Base-by-base conservation (phyloP, 1,140 invertebrate species). In the Marisa cornuarietis region DNA sequence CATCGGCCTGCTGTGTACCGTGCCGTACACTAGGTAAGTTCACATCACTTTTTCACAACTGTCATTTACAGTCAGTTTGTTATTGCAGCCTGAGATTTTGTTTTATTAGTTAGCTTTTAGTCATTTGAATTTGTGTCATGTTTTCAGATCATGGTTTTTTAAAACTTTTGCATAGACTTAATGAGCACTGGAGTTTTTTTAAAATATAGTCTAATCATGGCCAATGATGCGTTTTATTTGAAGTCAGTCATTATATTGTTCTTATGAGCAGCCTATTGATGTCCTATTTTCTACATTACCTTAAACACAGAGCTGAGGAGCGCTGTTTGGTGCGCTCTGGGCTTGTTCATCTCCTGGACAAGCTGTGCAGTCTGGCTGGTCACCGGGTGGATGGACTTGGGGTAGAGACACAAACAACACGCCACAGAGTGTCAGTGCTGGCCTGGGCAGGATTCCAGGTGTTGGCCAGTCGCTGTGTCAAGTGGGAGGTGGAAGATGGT, bases 371-470 rank as follows among this genome's bases (percentile, higher is more conserved):
- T 80, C 81, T 90, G 75, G 89, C 86, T 51, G 88, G 83, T 75
- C 83, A 88, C 71, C 79, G 85, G 26, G 73, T 84, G 11, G 87
- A 87, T 52, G 81, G 75, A 18, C 74, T 81, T 42, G 78, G 54
- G 79, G 76, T 52, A n/a, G 87, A 89, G 51, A 83, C 78, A 26
- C 88, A 90, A 80, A 85, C 85, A 20, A 85, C 85, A 5, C 80
- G 86, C 71, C 89, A 91, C 81, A 87, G 85, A 73, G 88, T 91
- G 22, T 88, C 91, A 1, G 84, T 88, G 14, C 86, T 91, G 85
- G 91, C 91, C 0, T 91, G 91, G 91, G 89, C 89, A 22, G 90
- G 90, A 6, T 91, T 91, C 82, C 90, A 91, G 81, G 89, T 91
- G 26, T 82, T 91, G 20, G 89, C 90, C 26, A 90, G 89, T 75